A percentile compares a stretch with the other conserved stretches of the same genome.
These are phyloP conservation scores for Stylophora pistillata DNA, from an alignment of 64 coral and sea anemone genomes.

Conservation along the genomic window DNA sequence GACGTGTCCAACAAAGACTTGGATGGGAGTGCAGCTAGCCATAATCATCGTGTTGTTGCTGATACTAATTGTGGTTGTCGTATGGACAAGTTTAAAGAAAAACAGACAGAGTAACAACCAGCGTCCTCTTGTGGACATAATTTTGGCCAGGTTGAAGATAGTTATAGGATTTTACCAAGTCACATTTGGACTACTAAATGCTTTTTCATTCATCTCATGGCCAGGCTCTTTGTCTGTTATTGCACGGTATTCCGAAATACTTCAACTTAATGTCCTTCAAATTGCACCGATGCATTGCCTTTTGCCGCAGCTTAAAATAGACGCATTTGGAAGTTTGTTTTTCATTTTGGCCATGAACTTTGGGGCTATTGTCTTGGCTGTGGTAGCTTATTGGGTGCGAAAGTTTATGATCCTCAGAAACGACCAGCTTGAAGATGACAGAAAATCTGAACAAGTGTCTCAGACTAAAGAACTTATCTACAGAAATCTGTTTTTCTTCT, in stretches of 20 bases:
- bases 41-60: not conserved
- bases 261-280: slow-evolving; percentile 55
- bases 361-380: not conserved
- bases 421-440: not conserved
- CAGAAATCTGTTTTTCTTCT: slow-evolving; percentile 28
- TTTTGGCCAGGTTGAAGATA: slow-evolving; percentile 55
- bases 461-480: slow-evolving; percentile 30
- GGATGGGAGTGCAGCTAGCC: not conserved
- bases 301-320: slow-evolving; percentile 7
- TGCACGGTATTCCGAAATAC: slow-evolving; percentile 43
- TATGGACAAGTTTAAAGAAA: slow-evolving; percentile 20
- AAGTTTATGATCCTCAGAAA: not conserved
- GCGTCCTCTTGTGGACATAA: slow-evolving; percentile 6
- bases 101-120: not conserved
- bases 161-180: slow-evolving; percentile 79
- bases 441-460: not conserved
- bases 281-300: slow-evolving; percentile 51
- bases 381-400: not conserved
- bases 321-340: slow-evolving; percentile 38
- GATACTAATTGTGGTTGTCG: not conserved
- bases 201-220: slow-evolving; percentile 46
- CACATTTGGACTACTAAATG: slow-evolving; percentile 27
- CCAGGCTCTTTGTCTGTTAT: slow-evolving; percentile 40
- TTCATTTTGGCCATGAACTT: slow-evolving; percentile 19
- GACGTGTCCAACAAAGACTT: slow-evolving; percentile 9